Conservation (phyloP, 2,113 vertebrate genomes). For the Ammospiza caudacuta region DNA sequence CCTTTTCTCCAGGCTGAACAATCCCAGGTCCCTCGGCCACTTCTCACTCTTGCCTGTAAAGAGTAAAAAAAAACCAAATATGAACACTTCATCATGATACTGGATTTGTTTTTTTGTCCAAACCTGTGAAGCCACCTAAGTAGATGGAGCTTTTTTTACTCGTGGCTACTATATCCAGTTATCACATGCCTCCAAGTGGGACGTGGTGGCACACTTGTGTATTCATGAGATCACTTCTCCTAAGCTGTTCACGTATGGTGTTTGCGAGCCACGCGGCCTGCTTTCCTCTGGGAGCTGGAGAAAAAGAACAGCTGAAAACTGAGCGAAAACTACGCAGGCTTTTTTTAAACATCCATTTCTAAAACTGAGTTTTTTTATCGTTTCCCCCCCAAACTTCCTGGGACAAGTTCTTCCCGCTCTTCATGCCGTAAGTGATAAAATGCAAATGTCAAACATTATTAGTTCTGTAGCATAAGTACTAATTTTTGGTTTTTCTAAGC, state of each 20-base stretch:
- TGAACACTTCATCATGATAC: background rate
- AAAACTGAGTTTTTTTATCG: conserved; percentile 43
- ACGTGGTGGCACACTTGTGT: conserved; percentile 63
- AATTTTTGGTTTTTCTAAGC: conserved; percentile 73
- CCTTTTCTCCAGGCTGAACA: background rate
- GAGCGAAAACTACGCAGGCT: conserved; percentile 10
- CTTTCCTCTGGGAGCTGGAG: conserved; percentile 53
- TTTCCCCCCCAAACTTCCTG: conserved; percentile 59
- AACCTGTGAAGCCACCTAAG: conserved; percentile 46
- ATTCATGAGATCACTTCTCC: conserved; percentile 68
- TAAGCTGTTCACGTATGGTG: conserved; percentile 63
- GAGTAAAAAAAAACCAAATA: background rate
- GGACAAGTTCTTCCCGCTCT: conserved; percentile 60
- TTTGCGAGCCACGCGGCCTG: conserved; percentile 42
- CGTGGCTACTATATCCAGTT: conserved; percentile 55
- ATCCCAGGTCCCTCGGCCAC: background rate
- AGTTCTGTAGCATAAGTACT: conserved; percentile 74
- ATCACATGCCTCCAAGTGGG: conserved; percentile 60
- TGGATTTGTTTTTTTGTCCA: background rate
- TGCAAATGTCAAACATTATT: conserved; percentile 80
- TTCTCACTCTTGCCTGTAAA: background rate
- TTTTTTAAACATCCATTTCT: conserved; percentile 54
- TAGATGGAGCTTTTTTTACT: conserved; percentile 23
- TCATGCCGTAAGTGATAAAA: conserved; percentile 63
- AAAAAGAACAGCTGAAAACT: conserved; percentile 52